These are phyloP conservation scores for Cylindroiulus punctatus DNA, from an alignment of 2,888 invertebrate species.

Conservation along the genomic window DNA sequence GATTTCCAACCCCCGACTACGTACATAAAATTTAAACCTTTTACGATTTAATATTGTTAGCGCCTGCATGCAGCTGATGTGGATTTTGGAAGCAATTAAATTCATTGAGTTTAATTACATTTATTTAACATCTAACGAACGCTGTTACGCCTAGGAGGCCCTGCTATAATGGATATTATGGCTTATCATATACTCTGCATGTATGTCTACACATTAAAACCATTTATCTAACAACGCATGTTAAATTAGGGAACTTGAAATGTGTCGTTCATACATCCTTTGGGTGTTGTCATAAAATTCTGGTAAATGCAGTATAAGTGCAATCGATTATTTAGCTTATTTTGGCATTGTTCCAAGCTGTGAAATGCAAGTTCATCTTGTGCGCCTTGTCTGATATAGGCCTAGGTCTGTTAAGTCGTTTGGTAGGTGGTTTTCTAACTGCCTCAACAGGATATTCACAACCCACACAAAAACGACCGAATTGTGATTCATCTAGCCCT, in stretches of 20 bases:
- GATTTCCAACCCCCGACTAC: no score
- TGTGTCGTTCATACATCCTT: neutral
- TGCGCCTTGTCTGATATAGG: neutral
- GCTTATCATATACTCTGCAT: no score
- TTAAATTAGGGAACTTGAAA: neutral
- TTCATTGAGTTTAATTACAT: no score
- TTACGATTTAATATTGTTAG: no score
- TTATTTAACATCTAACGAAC: no score
- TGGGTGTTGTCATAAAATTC: neutral
- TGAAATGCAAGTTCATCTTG: neutral
- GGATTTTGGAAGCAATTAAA: no score
- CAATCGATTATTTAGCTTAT: neutral
- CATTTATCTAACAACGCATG: neutral
- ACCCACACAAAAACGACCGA: neutral
- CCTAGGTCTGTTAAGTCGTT: neutral
- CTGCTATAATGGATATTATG: no score
- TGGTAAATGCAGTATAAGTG: neutral
- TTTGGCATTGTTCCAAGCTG: neutral
- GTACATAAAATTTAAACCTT: no score
- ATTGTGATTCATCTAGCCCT: neutral
- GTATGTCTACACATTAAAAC: neutral
- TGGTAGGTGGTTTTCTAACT: neutral
- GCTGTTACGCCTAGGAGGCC: no score
- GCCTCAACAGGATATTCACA: neutral
- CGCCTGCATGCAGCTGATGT: no score